Evolutionary conservation across 2,888 invertebrate genomes (phyloP).

Genomic region (Leuctra nigra): DNA sequence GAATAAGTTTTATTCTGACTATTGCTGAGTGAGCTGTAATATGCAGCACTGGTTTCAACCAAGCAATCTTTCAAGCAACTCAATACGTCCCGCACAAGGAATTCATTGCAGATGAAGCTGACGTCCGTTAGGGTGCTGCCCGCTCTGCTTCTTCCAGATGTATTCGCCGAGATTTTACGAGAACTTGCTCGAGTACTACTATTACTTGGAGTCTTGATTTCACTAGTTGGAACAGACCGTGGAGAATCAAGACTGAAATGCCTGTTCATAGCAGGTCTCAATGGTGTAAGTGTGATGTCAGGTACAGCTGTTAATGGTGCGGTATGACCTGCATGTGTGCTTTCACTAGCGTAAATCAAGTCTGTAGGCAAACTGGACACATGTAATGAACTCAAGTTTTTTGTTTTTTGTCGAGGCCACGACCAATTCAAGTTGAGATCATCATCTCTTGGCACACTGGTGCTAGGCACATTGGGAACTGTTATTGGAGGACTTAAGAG

Average conservation of each 20-base stretch:
- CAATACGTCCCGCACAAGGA: constrained; percentile 51
- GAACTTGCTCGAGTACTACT: no score
- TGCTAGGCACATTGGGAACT: background rate
- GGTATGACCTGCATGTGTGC: background rate
- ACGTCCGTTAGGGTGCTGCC: constrained; percentile 24
- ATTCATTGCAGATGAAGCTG: constrained; percentile 53
- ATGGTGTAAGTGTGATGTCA: background rate
- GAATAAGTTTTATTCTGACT: no score
- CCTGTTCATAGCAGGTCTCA: background rate
- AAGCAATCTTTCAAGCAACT: constrained; percentile 50
- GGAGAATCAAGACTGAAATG: background rate
- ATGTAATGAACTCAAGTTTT: background rate
- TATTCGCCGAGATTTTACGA: background rate
- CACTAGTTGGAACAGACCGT: background rate
- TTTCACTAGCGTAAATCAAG: background rate
- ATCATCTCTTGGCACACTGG: background rate
- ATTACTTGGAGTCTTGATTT: no score
- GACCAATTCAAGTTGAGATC: background rate
- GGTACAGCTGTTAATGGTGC: no score
- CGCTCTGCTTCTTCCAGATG: constrained; percentile 1
- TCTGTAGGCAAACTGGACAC: background rate
- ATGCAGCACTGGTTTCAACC: constrained; percentile 39
- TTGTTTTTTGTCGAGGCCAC: background rate
- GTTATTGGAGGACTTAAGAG: no score
- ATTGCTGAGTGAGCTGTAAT: constrained; percentile 26